Percentiles rank a stretch among this genome's conserved stretches.
phyloP scores from a whole-genome alignment of 2,797 vertebrate species.

The Chaenodraco wilsoni region DNA sequence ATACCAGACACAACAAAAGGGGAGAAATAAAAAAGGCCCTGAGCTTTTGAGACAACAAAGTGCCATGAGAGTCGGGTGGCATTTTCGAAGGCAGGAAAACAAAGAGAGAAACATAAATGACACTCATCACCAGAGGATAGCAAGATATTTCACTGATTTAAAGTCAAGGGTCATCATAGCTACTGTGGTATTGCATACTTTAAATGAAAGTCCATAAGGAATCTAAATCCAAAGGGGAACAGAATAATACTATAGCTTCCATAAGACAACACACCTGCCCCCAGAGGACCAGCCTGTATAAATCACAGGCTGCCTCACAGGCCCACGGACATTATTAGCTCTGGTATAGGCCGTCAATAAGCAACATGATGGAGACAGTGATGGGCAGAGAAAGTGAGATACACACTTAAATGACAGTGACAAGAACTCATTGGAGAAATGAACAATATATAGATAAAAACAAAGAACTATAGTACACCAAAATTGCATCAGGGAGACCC shows the following conservation, averaged over 20 bases:
- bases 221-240: not conserved
- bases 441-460: constrained; percentile 22
- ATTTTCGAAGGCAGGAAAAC: constrained; percentile 51
- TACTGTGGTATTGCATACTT: constrained; percentile 23
- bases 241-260: not conserved
- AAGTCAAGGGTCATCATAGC: constrained; percentile 22
- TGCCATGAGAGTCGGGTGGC: constrained; percentile 46
- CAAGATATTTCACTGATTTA: constrained; percentile 38
- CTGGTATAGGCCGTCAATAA: not conserved
- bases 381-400: constrained; percentile 4
- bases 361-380: not conserved
- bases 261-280: constrained; percentile 11
- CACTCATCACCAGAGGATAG: constrained; percentile 28
- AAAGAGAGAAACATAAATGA: constrained; percentile 33
- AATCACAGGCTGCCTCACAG: constrained; percentile 1
- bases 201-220: constrained; percentile 3
- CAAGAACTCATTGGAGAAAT: constrained; percentile 13
- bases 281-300: not conserved
- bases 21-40: constrained; percentile 10
- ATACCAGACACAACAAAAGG: constrained; percentile 59
- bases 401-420: constrained; percentile 1
- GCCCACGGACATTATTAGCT: not conserved
- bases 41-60: constrained; percentile 25
- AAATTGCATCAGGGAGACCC: constrained; percentile 25
- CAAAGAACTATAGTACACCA: constrained; percentile 15